A percentile compares a stretch with the other conserved stretches of the same genome.
These are phyloP conservation scores for Grantiella picta DNA, from an alignment of 2,113 vertebrate genomes.

Conservation along the genomic window DNA sequence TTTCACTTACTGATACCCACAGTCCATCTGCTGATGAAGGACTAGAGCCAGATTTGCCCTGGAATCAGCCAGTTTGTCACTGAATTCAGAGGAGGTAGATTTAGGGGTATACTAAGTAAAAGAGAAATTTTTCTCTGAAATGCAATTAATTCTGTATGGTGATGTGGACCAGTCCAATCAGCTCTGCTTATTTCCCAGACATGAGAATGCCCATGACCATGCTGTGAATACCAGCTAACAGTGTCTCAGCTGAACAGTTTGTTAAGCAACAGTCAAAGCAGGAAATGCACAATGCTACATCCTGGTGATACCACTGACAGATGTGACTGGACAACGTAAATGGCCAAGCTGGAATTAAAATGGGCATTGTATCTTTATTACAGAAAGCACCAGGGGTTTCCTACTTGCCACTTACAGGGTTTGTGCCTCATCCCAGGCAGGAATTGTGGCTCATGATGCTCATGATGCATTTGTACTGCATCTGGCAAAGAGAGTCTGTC, in stretches of 20 bases:
- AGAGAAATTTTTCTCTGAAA: not conserved
- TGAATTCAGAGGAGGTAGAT: not conserved
- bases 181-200: not conserved
- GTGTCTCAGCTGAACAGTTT: not conserved
- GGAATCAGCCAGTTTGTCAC: not conserved
- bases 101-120: not conserved
- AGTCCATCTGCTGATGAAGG: not conserved
- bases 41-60: not conserved
- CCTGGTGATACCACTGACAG: not conserved
- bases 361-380: not conserved
- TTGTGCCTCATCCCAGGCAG: not conserved
- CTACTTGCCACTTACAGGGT: not conserved
- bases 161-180: not conserved
- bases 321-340: not conserved
- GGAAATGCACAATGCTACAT: not conserved
- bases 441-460: not conserved
- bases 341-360: not conserved
- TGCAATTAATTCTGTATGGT: not conserved
- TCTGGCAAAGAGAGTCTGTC: not conserved
- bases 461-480: fast-evolving
- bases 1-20: not conserved
- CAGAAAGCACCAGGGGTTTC: not conserved
- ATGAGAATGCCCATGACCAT: not conserved
- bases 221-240: not conserved
- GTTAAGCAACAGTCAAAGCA: not conserved